These are phyloP conservation scores for Timema cristinae DNA, from an alignment of 2,888 invertebrate genomes.

Conservation along the genomic window DNA sequence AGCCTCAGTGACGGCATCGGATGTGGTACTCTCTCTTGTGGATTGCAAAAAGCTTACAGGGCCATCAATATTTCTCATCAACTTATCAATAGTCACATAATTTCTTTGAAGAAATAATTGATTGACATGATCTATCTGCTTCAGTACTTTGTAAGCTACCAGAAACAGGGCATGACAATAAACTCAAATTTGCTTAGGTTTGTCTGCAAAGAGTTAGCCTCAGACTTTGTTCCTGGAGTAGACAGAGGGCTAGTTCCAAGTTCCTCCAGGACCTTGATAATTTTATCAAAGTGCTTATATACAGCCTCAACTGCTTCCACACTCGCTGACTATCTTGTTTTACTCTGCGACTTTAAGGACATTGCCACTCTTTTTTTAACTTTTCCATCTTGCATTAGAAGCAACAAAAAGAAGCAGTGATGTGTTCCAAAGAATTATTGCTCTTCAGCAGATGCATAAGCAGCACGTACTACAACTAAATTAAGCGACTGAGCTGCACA, in stretches of 20 bases:
- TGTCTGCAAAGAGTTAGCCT: not conserved
- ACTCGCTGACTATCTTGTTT: slow-evolving; percentile 1
- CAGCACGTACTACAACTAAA: slow-evolving; percentile 13
- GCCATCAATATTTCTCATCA: not conserved
- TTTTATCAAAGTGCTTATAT: not conserved
- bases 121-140: not conserved
- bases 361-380: not conserved
- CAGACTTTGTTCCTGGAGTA: slow-evolving; percentile 8
- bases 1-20: slow-evolving; percentile 9
- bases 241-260: not conserved
- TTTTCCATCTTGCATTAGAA: not conserved
- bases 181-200: slow-evolving; percentile 7
- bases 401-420: not conserved
- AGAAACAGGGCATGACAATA: slow-evolving; percentile 1
- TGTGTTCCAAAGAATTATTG: slow-evolving; percentile 9
- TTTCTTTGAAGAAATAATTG: not conserved
- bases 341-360: not conserved
- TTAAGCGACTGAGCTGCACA: slow-evolving; percentile 21
- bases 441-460: slow-evolving; percentile 1
- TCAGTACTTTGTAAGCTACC: not conserved
- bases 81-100: not conserved
- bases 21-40: not conserved
- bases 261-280: not conserved
- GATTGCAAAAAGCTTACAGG: slow-evolving; percentile 5
- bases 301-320: slow-evolving; percentile 6